These are phyloP conservation scores for Glyptemys insculpta DNA, from an alignment of 2,797 vertebrate species.

Conservation along the genomic window DNA sequence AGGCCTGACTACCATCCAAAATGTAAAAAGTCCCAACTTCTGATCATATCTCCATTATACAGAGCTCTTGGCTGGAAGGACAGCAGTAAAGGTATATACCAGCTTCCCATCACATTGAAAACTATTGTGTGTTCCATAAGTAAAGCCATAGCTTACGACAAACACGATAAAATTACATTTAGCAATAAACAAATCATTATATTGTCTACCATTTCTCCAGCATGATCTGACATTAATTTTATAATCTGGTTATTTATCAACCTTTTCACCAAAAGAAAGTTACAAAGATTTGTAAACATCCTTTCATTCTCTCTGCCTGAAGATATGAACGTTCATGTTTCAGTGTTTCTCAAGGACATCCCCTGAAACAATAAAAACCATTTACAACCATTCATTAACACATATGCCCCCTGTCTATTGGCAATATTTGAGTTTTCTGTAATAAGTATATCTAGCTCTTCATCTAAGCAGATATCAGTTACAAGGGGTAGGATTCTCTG, in stretches of 20 bases:
- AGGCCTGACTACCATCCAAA: neutral
- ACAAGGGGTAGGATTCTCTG: neutral
- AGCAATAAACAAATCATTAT: neutral
- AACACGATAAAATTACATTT: neutral
- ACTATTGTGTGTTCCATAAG: accelerated
- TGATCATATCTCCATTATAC: neutral
- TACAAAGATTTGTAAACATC: neutral
- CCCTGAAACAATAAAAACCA: neutral
- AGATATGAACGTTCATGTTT: neutral
- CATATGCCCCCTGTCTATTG: neutral
- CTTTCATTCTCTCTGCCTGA: accelerated
- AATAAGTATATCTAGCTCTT: no score
- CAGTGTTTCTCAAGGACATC: accelerated
- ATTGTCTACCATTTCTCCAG: neutral
- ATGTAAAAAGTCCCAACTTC: neutral
- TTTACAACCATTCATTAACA: neutral
- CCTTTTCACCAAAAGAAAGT: neutral
- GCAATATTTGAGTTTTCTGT: no score
- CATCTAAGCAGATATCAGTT: neutral
- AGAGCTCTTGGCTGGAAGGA: neutral
- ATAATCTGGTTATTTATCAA: neutral
- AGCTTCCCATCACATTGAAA: neutral
- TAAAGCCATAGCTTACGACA: neutral
- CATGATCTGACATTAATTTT: neutral
- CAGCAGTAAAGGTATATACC: neutral